phyloP scores from a whole-genome alignment of 1,140 invertebrate genomes.

The Drosophila rhopaloa region DNA sequence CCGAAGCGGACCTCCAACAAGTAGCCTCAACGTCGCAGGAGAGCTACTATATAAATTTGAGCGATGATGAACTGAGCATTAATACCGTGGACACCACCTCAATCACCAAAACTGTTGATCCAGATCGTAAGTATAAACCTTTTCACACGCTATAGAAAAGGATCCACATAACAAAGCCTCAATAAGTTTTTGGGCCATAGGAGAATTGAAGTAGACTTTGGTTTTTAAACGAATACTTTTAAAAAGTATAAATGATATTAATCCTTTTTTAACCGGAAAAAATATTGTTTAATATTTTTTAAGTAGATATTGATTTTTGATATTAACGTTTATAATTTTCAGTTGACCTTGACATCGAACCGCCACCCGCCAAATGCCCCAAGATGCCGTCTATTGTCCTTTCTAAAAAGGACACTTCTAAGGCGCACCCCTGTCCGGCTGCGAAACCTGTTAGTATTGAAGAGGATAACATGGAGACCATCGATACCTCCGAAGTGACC shows the following conservation, averaged over 20 bases:
- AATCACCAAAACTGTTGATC: not conserved
- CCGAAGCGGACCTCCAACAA: not conserved
- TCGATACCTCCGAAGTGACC: slow-evolving; percentile 57
- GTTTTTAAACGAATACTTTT: no score
- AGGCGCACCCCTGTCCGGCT: not conserved
- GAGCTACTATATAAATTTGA: slow-evolving; percentile 39
- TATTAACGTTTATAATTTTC: not conserved
- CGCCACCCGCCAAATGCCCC: slow-evolving; percentile 24
- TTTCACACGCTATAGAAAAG: no score
- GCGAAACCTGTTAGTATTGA: not conserved
- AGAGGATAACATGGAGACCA: slow-evolving; percentile 12
- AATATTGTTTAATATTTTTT: no score
- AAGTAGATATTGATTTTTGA: no score
- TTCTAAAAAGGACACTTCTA: no score
- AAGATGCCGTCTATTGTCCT: not conserved
- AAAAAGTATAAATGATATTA: no score
- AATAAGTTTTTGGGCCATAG: no score
- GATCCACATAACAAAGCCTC: no score
- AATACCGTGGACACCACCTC: slow-evolving; percentile 50
- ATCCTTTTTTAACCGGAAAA: no score
- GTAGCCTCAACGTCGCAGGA: slow-evolving; percentile 26
- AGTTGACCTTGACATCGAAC: slow-evolving; percentile 30
- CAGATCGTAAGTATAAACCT: slow-evolving; percentile 12
- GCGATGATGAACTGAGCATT: slow-evolving; percentile 30
- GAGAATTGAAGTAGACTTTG: no score